Conservation (phyloP, 2,797 vertebrate genomes). For the Leptodon cayanensis region DNA sequence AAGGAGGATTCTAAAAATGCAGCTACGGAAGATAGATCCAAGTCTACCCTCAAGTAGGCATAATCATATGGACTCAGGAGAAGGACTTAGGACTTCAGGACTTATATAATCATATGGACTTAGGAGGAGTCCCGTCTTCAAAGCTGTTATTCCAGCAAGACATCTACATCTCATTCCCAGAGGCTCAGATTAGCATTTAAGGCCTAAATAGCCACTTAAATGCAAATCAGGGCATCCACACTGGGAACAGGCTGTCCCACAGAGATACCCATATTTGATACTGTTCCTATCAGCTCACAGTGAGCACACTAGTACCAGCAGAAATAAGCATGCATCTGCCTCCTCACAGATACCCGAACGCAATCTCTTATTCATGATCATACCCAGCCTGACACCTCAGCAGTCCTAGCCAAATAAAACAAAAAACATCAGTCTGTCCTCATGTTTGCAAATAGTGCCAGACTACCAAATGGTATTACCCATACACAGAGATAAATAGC, state of each 20-base stretch:
- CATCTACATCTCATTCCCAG: background rate
- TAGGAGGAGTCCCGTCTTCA: background rate
- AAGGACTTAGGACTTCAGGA: background rate
- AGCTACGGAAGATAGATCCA: background rate
- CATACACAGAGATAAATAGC: background rate
- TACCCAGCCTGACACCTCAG: background rate
- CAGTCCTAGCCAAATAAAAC: background rate
- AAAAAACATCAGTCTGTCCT: background rate
- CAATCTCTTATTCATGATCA: background rate
- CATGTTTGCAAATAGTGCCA: background rate
- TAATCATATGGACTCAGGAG: background rate
- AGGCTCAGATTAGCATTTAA: background rate
- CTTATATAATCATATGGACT: background rate
- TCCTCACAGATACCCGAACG: background rate
- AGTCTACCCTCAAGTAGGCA: background rate
- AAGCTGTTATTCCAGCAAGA: background rate
- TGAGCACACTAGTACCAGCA: background rate
- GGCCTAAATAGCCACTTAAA: conserved; percentile 11
- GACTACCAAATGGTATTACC: background rate
- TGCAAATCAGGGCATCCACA: background rate
- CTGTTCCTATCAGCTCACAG: background rate
- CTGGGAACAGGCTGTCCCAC: background rate
- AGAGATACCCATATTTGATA: background rate
- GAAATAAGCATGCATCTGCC: background rate
- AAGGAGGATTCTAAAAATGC: background rate